These are phyloP conservation scores for Neuroterus valhalla DNA, from an alignment of 1,140 invertebrate species.

Conservation along the genomic window DNA sequence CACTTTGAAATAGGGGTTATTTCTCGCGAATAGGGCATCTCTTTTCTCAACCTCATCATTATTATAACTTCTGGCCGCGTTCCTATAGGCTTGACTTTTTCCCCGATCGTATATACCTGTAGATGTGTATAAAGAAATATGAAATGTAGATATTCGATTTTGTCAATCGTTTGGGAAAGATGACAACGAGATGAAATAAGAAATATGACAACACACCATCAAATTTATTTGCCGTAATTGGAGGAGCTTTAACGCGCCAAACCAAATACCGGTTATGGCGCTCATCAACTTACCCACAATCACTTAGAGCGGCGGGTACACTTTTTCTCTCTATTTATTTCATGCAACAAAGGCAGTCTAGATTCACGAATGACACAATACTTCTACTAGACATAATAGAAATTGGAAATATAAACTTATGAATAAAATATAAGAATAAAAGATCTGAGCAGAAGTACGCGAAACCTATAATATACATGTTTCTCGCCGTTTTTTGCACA, in stretches of 20 bases:
- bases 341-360: slow-evolving; percentile 30
- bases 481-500: neutral
- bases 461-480: too few species aligned
- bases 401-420: neutral
- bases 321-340: slow-evolving; percentile 61
- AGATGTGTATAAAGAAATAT: slow-evolving; percentile 24
- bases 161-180: neutral
- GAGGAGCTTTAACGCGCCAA: slow-evolving; percentile 67
- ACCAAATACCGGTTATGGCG: slow-evolving; percentile 70
- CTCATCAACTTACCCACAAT: slow-evolving; percentile 72
- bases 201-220: slow-evolving; percentile 45
- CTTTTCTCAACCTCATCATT: neutral
- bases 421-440: too few species aligned
- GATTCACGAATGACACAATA: neutral
- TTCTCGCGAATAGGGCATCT: slow-evolving; percentile 6
- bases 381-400: neutral
- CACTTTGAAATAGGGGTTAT: slow-evolving; percentile 12
- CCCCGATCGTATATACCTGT: neutral
- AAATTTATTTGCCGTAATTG: slow-evolving; percentile 71
- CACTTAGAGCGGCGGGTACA: slow-evolving; percentile 62
- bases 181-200: slow-evolving; percentile 30
- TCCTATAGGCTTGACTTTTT: slow-evolving; percentile 3
- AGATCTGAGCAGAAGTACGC: too few species aligned
- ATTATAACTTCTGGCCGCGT: slow-evolving; percentile 10
- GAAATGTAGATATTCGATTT: neutral